Evolutionary conservation across 2,888 invertebrate genomes (phyloP).

Genomic region (Drepanosiphum platanoidis): DNA sequence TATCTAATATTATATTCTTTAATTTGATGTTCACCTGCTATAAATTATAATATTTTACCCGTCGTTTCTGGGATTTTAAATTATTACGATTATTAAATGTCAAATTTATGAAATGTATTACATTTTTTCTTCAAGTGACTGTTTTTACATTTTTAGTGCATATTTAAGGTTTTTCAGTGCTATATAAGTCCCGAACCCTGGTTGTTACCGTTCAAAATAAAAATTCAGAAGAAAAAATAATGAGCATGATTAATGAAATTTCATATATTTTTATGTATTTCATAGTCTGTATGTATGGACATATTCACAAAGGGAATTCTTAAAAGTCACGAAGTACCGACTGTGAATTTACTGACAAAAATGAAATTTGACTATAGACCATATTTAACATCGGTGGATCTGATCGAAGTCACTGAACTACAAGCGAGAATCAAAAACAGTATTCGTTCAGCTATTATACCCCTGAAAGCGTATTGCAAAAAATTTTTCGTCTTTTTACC

Average conservation of each 20-base stretch:
- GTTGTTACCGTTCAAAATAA: not conserved
- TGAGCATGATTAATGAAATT: not conserved
- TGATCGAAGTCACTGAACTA: not conserved
- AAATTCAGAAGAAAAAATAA: too few species aligned
- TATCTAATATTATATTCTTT: too few species aligned
- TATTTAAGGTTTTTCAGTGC: too few species aligned
- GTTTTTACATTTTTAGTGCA: too few species aligned
- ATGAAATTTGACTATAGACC: not conserved
- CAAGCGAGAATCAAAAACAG: conserved; percentile 66
- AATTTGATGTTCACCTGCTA: too few species aligned
- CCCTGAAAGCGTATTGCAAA: conserved; percentile 78
- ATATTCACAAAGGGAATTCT: not conserved
- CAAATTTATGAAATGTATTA: too few species aligned
- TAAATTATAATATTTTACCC: too few species aligned
- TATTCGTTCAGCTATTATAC: conserved; percentile 76
- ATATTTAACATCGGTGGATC: not conserved
- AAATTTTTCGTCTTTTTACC: conserved; percentile 75
- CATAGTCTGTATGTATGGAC: not conserved
- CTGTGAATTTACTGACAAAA: not conserved
- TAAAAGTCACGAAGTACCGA: not conserved
- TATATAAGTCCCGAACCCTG: too few species aligned
- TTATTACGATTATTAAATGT: too few species aligned
- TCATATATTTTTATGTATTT: not conserved
- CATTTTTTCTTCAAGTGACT: too few species aligned
- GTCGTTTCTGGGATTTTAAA: too few species aligned